Base-by-base conservation (phyloP, 2,797 vertebrate genomes). In the Chloroceryle amazona region DNA sequence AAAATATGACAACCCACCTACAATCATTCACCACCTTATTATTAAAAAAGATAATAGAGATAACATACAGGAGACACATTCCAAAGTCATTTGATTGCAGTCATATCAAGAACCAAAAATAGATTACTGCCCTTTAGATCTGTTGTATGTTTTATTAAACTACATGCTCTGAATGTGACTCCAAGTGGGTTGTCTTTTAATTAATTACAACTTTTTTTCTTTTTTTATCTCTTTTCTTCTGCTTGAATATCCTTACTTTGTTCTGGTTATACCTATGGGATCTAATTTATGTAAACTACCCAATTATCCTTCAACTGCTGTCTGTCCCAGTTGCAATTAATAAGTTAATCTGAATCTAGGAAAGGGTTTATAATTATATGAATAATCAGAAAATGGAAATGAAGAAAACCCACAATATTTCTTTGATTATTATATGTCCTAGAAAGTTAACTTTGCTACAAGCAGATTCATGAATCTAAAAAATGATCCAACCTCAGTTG, bases 11-110 rank as follows among this genome's bases (percentile, higher is more conserved):
- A 96, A 72, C n/a, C 95, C 93, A 95, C 96, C 92, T 95, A 97
- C 94, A 95, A 91, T 93, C 88, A 93, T 91, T 96, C 90, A 93
- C 67, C 61, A 87, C 88, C 94, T 93, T 95, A 87, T 96, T 96
- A 95, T 96, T 96, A 94, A 93, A 87, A 86, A 90, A 80, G 82
- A 96, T 95, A 96, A 95, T 90, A 89, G 83, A 94, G 74, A 74
- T 88, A 96, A 91, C 1, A 1, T 35, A 44, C 25, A 60, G 58
- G 81, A 94, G 89, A 79, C 66, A 85, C 0, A 19, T 76, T 87
- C 44, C 63, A 31, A 35, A 92, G 83, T 94, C 19, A 31, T 90
- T 96, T 91, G 67, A 96, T 61, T 92, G 67, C 80, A 89, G 83
- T 93, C 63, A 71, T 70, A 91, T 93, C 28, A 93, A 87, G 88